Base-by-base conservation (phyloP, 2,888 invertebrate genomes). In the Crepidodera aurea region DNA sequence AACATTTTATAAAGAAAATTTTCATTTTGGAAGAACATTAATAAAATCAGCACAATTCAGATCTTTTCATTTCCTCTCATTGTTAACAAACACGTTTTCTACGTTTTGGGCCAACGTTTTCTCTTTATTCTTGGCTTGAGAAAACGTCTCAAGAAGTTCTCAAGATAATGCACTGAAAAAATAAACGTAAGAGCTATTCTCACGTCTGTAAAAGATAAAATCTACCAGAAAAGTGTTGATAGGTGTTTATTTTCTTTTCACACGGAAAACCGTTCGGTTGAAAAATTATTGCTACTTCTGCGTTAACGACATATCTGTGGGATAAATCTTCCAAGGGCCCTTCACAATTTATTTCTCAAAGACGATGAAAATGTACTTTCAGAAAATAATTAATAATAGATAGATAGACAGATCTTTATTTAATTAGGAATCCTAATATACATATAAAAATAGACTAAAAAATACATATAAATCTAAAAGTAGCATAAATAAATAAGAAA, bases 101-200 rank as follows among this genome's bases (percentile, higher is more conserved):
- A 39, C 55, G 18, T 46, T 16, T 10, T 34, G 27, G 22, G 8
- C 46, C 5, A 15, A 16, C 34, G n/a, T 34, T 56, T 37, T 10
- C 19, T 57, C 34, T 56, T 56, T 56, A 12, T 42, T 34, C 29
- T 25, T n/a, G 39, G 18, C 27, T 48, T 57, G 57, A 56, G 46
- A 46, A 55, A 56, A 56, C 55, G 44, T 55, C 55, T 55, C 55
- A 32, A 44, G 55, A 25, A 55, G 42, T 55, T 27, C 48, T 48
- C 29, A 37, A 50, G 48, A 57, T 57, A 57, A 57, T 50, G 39
- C 57, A 50, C 48, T 48, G 18, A 50, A 50, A 56, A 57, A 57
- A 57, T 57, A 57, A 48, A 50, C 50, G 37, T 50, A 13, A 50
- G 57, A 48, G 39, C 57, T 37, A 57, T 57, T 57, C 57, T 50